These are phyloP conservation scores for Cephus rjabovi DNA, from an alignment of 2,888 invertebrate species.

Conservation along the genomic window DNA sequence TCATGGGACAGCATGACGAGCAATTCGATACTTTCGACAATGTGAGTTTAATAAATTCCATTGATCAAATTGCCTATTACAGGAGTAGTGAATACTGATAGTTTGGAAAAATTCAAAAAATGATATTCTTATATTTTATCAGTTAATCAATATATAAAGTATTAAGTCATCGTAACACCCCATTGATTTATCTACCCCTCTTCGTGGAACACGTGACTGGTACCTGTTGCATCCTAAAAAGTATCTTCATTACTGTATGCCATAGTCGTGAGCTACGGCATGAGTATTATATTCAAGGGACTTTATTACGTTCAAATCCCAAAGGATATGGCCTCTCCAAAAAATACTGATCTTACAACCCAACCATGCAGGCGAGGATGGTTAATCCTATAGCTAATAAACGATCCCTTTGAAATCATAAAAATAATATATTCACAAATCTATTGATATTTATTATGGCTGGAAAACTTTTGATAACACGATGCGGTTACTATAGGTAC, in stretches of 20 bases:
- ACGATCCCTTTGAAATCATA: neutral
- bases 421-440: neutral
- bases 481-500: neutral
- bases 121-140: neutral
- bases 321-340: neutral
- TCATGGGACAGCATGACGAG: slow-evolving; percentile 16
- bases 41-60: neutral
- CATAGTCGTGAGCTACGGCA: no score
- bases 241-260: no score
- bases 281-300: neutral
- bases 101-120: neutral
- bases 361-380: neutral
- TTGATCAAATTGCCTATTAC: neutral
- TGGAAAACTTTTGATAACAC: neutral
- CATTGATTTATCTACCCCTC: neutral
- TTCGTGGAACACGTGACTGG: neutral
- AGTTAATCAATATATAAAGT: neutral
- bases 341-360: neutral
- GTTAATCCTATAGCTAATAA: neutral
- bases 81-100: neutral
- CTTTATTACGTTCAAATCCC: neutral
- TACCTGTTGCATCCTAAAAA: no score
- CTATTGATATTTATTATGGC: neutral
- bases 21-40: slow-evolving; percentile 9
- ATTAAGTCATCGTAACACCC: neutral